phyloP scores from a whole-genome alignment of 2,888 invertebrate species.

The Campaea margaritaria region DNA sequence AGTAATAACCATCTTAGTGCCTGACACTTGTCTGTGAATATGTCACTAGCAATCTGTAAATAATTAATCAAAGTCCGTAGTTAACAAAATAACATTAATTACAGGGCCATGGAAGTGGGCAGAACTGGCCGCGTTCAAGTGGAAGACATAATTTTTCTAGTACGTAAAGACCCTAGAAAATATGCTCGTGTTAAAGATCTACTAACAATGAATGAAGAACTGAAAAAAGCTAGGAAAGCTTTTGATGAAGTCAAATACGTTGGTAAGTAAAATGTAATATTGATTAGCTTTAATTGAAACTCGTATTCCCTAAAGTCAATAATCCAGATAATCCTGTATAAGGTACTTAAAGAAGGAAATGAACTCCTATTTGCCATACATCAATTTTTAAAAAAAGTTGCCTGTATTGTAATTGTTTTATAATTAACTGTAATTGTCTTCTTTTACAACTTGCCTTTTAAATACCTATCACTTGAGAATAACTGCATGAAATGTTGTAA shows the following conservation, averaged over 20 bases:
- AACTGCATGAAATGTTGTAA: not conserved
- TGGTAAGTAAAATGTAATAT: slow-evolving; percentile 83
- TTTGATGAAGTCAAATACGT: slow-evolving; percentile 99
- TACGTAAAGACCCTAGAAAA: slow-evolving; percentile 97
- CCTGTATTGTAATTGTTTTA: too few relatives aligned
- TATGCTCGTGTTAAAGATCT: slow-evolving; percentile 99
- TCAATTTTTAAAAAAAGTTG: not conserved
- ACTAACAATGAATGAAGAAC: slow-evolving; percentile 99
- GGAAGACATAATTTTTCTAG: slow-evolving; percentile 98
- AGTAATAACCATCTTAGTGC: slow-evolving; percentile 29
- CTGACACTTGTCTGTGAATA: too few relatives aligned
- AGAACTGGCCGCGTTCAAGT: slow-evolving; percentile 98
- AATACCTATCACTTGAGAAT: too few relatives aligned
- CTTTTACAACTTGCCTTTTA: not conserved
- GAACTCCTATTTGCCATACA: too few relatives aligned
- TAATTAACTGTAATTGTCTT: too few relatives aligned
- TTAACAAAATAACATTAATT: slow-evolving; percentile 27
- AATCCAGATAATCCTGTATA: too few relatives aligned
- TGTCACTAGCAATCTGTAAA: too few relatives aligned
- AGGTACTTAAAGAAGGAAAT: too few relatives aligned
- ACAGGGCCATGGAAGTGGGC: slow-evolving; percentile 98
- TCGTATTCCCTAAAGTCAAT: not conserved
- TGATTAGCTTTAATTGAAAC: not conserved
- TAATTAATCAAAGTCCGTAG: too few relatives aligned
- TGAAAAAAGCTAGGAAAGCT: slow-evolving; percentile 99